A percentile compares a stretch with the other conserved stretches of the same genome.
Conservation (phyloP, 2,888 invertebrate species). For the Idaea dimidiata region DNA sequence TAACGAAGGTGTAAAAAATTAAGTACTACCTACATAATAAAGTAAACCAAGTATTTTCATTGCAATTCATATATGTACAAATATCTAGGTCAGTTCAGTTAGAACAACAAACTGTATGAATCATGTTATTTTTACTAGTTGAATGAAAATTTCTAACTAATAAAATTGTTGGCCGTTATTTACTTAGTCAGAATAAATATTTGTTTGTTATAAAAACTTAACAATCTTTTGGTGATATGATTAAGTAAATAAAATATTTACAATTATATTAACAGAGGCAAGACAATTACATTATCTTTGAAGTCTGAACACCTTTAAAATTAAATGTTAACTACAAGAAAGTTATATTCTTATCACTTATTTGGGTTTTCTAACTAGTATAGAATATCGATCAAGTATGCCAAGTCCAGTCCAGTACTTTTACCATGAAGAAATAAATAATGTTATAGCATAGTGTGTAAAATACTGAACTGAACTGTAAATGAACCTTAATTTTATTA, state of each 20-base stretch:
- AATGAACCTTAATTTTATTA: not conserved
- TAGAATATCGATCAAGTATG: no score
- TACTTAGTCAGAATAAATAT: not conserved
- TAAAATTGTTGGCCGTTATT: not conserved
- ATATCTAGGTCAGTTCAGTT: constrained; percentile 32
- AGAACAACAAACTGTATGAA: constrained; percentile 12
- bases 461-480: not conserved
- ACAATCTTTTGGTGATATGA: not conserved
- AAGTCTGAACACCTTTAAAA: no score
- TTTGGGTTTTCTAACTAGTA: no score
- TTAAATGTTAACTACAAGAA: no score
- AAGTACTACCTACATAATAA: not conserved
- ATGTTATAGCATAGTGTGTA: not conserved
- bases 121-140: constrained; percentile 25
- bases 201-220: not conserved
- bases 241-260: not conserved
- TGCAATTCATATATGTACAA: constrained; percentile 21
- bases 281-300: not conserved
- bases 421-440: not conserved
- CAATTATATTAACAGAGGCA: not conserved
- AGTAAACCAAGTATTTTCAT: not conserved
- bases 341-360: no score
- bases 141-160: constrained; percentile 4
- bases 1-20: not conserved
- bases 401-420: no score